Conservation (phyloP, 2,797 vertebrate species). For the Anguilla marmorata region DNA sequence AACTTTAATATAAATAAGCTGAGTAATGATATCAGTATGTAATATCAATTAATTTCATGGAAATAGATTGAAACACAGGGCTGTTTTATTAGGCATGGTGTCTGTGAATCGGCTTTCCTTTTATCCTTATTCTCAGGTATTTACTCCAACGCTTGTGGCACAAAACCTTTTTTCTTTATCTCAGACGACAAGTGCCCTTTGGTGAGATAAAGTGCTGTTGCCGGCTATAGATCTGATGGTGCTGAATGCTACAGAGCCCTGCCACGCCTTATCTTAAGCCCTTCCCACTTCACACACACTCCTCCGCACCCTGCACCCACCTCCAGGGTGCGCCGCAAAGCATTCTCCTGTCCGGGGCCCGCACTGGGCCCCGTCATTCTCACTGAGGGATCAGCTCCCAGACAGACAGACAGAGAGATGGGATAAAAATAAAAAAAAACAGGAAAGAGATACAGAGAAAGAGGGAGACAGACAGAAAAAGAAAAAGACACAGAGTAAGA, state of each 20-base stretch:
- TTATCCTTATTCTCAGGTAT: not conserved
- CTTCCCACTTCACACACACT: not conserved
- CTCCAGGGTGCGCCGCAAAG: not conserved
- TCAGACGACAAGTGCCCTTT: not conserved
- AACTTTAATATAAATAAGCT: not conserved
- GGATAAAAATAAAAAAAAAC: not conserved
- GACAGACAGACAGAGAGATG: not conserved
- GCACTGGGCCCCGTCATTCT: not conserved
- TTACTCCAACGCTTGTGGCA: not conserved
- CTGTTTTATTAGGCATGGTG: not conserved
- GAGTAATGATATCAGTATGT: not conserved
- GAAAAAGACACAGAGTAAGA: constrained; percentile 21
- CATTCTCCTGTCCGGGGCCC: not conserved
- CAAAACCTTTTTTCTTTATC: not conserved
- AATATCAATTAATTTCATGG: not conserved
- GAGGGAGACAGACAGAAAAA: constrained; percentile 43
- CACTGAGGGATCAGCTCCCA: not conserved
- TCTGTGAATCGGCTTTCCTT: not conserved
- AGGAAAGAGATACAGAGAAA: not conserved
- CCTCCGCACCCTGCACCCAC: not conserved
- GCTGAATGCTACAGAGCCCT: not conserved
- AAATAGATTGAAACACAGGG: not conserved
- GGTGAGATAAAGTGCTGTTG: not conserved
- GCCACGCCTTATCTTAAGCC: constrained; percentile 12
- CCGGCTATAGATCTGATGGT: not conserved